phyloP scores from a whole-genome alignment of 2,888 invertebrate species.

The Apodemia mormo region DNA sequence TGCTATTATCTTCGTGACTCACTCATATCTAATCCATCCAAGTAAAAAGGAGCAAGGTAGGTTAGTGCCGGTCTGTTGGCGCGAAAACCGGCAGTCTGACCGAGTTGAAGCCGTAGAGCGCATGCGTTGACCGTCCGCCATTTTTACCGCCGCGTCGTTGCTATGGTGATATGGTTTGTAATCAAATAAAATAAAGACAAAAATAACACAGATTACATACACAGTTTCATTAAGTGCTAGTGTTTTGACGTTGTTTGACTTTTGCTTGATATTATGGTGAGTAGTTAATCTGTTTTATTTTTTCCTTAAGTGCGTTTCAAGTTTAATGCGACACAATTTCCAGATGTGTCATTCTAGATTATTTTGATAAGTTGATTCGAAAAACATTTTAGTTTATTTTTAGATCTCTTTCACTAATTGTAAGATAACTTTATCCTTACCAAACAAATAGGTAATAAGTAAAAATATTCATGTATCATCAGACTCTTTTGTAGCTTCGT shows the following conservation, averaged over 20 bases:
- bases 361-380: not conserved
- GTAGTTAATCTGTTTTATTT: constrained; percentile 25
- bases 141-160: constrained; percentile 50
- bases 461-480: too few species aligned
- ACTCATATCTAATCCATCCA: constrained; percentile 32
- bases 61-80: constrained; percentile 45
- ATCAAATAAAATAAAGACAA: constrained; percentile 48
- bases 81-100: constrained; percentile 68
- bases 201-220: constrained; percentile 27
- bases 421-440: too few species aligned
- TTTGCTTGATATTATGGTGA: constrained; percentile 43
- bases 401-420: not conserved
- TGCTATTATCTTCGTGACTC: constrained; percentile 21
- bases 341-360: not conserved
- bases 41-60: constrained; percentile 28
- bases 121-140: constrained; percentile 57
- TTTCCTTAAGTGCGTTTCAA: constrained; percentile 26
- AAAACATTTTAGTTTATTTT: not conserved
- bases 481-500: too few species aligned
- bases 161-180: constrained; percentile 62
- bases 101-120: constrained; percentile 51
- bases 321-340: constrained; percentile 19
- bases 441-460: too few species aligned
- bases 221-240: constrained; percentile 27
- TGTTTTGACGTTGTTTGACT: constrained; percentile 36